These are phyloP conservation scores for Stenodera caucasica DNA, from an alignment of 2,888 invertebrate genomes.

Conservation along the genomic window DNA sequence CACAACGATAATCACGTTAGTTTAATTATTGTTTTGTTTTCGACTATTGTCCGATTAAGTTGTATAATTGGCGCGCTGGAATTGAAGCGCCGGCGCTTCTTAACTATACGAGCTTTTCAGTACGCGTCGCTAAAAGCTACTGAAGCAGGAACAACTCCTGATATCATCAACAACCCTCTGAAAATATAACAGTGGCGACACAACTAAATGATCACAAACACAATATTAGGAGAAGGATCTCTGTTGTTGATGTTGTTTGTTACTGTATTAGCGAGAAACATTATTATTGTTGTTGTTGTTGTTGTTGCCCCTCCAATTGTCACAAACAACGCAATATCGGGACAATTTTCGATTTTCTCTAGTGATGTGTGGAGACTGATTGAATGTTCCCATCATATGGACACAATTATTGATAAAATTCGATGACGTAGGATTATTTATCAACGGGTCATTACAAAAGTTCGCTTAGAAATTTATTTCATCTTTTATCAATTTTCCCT, in stretches of 20 bases:
- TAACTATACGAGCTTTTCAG: neutral
- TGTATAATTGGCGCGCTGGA: no score
- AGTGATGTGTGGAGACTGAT: neutral
- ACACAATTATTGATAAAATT: constrained; percentile 1
- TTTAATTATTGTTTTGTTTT: no score
- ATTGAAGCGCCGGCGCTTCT: neutral
- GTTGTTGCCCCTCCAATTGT: neutral
- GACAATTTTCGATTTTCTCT: neutral
- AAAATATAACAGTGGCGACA: neutral
- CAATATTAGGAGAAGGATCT: neutral
- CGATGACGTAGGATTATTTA: neutral
- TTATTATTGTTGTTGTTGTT: constrained; percentile 3
- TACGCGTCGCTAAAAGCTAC: constrained; percentile 5
- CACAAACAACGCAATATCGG: neutral
- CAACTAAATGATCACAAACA: neutral
- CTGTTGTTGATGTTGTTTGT: neutral
- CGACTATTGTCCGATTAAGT: no score
- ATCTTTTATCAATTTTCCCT: no score
- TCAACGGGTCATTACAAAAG: constrained; percentile 4
- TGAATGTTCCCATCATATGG: neutral
- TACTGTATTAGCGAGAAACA: no score
- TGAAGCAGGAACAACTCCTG: neutral
- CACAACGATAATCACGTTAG: neutral
- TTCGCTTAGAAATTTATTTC: neutral
- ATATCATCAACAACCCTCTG: constrained; percentile 4